Evolutionary conservation across 2,113 vertebrate species (phyloP).

Genomic region (Notarius lentiginosus): DNA sequence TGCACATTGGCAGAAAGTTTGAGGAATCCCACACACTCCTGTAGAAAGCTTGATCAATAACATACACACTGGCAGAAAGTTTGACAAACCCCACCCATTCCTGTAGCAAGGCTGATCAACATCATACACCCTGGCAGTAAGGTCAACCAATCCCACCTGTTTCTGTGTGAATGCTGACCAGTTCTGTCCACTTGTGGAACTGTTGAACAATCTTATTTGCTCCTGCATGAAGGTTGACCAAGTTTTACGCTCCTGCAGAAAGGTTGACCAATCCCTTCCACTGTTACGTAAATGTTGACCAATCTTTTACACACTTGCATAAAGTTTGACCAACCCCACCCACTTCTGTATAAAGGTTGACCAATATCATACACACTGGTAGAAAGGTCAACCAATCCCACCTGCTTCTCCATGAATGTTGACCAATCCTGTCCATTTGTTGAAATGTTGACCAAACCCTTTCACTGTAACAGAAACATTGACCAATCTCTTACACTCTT

Average conservation of each 20-base stretch:
- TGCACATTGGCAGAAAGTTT: no score
- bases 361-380: background rate
- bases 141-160: background rate
- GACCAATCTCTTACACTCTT: no score
- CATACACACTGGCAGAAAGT: background rate
- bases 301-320: no score
- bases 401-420: background rate
- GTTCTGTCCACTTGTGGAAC: background rate
- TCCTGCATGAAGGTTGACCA: background rate
- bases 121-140: background rate
- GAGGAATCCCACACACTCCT: no score
- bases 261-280: no score
- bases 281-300: no score
- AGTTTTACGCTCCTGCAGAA: background rate
- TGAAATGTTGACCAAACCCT: background rate
- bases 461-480: no score
- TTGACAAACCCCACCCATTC: background rate
- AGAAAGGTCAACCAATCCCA: background rate
- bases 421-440: background rate
- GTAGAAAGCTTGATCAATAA: background rate
- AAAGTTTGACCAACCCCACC: no score
- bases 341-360: background rate
- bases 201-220: background rate
- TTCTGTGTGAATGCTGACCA: no score
- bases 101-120: background rate